A percentile compares a stretch with the other conserved stretches of the same genome.
Evolutionary conservation across 2,797 vertebrate genomes (phyloP).

Genomic region (Liparis tanakae): DNA sequence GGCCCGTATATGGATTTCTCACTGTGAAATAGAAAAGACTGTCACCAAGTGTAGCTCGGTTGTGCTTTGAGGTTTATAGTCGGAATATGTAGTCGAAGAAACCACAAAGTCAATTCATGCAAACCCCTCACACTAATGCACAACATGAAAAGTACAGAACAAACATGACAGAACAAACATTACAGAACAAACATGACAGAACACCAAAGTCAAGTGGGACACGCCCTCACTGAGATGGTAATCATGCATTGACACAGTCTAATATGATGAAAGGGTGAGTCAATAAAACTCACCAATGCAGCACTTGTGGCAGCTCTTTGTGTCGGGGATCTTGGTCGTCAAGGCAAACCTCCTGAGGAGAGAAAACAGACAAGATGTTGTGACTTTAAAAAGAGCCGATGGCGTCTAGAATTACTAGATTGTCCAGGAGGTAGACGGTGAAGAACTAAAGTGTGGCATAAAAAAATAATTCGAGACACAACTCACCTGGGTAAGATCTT

Average conservation of each 20-base stretch:
- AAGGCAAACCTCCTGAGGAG: conserved; percentile 93
- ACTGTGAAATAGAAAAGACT: conserved; percentile 76
- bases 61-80: background rate
- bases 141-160: background rate
- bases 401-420: conserved; percentile 42
- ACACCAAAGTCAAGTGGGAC: background rate
- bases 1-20: conserved; percentile 96
- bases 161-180: background rate
- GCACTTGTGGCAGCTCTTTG: conserved; percentile 99
- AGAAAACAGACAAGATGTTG: conserved; percentile 53
- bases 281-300: conserved; percentile 90
- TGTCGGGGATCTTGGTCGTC: conserved; percentile 98
- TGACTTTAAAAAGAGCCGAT: conserved; percentile 37
- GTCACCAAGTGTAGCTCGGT: background rate
- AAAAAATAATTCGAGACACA: background rate
- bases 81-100: background rate
- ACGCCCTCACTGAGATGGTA: background rate
- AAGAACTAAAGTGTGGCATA: conserved; percentile 23
- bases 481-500: conserved; percentile 84
- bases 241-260: conserved; percentile 7
- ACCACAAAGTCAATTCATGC: background rate
- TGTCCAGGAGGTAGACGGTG: conserved; percentile 14
- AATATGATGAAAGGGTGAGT: conserved; percentile 11
- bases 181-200: background rate
- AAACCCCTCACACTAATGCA: background rate